Evolutionary conservation across 2,113 vertebrate genomes (phyloP).

Genomic region (Caracal caracal): DNA sequence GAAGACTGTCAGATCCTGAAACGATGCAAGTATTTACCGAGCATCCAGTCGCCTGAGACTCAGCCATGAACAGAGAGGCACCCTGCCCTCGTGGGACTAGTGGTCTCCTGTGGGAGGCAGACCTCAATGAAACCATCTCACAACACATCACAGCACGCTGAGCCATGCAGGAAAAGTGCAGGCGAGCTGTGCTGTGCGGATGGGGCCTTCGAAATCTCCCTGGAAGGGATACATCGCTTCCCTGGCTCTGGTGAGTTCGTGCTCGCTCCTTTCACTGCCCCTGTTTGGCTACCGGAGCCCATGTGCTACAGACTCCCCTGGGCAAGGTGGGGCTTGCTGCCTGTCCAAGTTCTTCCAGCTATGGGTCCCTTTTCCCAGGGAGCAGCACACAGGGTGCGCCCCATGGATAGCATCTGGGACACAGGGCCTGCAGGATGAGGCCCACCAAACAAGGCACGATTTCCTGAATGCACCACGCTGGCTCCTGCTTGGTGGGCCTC

Average conservation of each 20-base stretch:
- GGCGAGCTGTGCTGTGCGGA: not conserved
- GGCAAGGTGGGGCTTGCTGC: not conserved
- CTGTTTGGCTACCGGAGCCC: not conserved
- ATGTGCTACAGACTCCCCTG: not conserved
- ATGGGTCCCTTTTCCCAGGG: not conserved
- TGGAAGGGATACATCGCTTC: not conserved
- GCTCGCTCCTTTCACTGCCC: not conserved
- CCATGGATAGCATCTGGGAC: not conserved
- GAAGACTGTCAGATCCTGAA: not conserved
- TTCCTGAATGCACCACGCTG: not conserved
- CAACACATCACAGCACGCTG: not conserved
- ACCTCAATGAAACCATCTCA: not conserved
- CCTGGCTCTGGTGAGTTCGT: accelerated
- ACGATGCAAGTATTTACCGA: not conserved
- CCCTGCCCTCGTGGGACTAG: not conserved
- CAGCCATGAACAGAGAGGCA: accelerated
- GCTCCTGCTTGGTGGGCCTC: not conserved
- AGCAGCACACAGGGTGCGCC: accelerated
- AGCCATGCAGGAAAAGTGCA: not conserved
- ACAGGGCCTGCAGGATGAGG: not conserved
- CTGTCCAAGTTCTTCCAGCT: not conserved
- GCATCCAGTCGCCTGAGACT: not conserved
- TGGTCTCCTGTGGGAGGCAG: not conserved
- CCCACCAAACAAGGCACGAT: not conserved
- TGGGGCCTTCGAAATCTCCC: not conserved